Base-by-base conservation (phyloP, 1,140 invertebrate genomes). In the Drosophila busckii region DNA sequence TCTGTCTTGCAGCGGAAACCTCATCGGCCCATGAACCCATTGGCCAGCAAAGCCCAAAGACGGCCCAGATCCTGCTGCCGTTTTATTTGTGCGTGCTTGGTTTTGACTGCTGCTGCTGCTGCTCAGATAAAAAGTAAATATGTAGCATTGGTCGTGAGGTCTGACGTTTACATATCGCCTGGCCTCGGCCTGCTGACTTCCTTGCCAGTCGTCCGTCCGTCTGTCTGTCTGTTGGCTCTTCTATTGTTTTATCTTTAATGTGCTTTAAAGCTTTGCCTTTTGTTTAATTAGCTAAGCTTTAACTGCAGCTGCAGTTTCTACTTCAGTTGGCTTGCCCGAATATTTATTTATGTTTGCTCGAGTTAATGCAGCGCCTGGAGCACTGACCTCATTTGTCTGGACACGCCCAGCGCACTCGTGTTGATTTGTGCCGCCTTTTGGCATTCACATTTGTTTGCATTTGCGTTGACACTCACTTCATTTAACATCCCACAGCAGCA, bases 71-170 rank as follows among this genome's bases (percentile, higher is more conserved):
- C 16, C 23, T 17, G 16, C 9, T 20, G 32, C 32, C 62, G 62
- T 56, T 69, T 82, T 80, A 69, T 73, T 82, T 73, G 69, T 65
- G 64, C 75, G 50, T 61, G 48, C 44, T 54, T 53, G 69, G 70
- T 65, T 66, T 65, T 75, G 70, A 60, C 55, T 60, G 56, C 55
- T 50, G 35, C 64, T 80, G 61, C 62, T 60, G 44, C 23, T 25
- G 42, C 40, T 59, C 65, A 75, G 75, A 82, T 82, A 82, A 82
- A n/a, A 82, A 82, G 76, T 82, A 82, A 82, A 82, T 82, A 82
- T 75, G 75, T 82, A 69, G 75, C 69, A 59, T 62, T 67, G 75
- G 73, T 70, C n/a, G n/a, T n/a, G 71, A 66, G 58, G 54, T 68
- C 73, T 52, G 16, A 38, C 41, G 65, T 68, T 59, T 73, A 49